A percentile compares a stretch with the other conserved stretches of the same genome.
These are phyloP conservation scores for Falcaria lacertinaria DNA, from an alignment of 2,888 invertebrate species.

Conservation along the genomic window DNA sequence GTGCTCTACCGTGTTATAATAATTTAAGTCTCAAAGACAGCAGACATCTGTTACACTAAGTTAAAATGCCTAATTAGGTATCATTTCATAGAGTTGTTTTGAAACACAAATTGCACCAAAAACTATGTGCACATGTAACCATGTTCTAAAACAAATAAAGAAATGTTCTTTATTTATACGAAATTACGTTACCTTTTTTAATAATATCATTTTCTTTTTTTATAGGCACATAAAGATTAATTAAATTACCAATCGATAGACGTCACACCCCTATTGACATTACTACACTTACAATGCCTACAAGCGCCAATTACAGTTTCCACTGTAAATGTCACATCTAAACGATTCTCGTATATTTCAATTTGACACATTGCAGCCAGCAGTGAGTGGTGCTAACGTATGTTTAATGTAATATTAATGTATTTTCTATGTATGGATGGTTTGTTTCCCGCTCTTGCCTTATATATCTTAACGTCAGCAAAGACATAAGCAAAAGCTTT, in stretches of 20 bases:
- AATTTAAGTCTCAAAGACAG: too few species aligned
- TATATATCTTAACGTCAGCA: constrained; percentile 34
- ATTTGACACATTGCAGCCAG: constrained; percentile 58
- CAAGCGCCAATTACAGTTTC: constrained; percentile 20
- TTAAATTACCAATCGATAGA: not conserved
- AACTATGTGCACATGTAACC: too few species aligned
- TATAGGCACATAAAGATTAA: too few species aligned
- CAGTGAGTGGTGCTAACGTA: constrained; percentile 31
- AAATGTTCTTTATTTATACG: too few species aligned
- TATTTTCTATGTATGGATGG: constrained; percentile 31
- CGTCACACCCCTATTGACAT: constrained; percentile 5
- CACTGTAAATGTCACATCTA: constrained; percentile 49
- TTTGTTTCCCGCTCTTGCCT: constrained; percentile 29
- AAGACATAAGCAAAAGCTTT: constrained; percentile 18
- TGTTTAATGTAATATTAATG: constrained; percentile 57
- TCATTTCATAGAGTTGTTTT: too few species aligned
- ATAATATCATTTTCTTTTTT: too few species aligned
- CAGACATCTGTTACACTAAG: too few species aligned
- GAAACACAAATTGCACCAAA: too few species aligned
- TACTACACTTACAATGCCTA: constrained; percentile 15
- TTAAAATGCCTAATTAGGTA: too few species aligned
- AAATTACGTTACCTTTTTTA: too few species aligned
- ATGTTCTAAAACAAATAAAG: too few species aligned
- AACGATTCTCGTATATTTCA: constrained; percentile 49
- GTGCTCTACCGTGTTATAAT: too few species aligned